These are phyloP conservation scores for Drosophila bunnanda DNA, from an alignment of 2,888 invertebrate genomes.

Conservation along the genomic window DNA sequence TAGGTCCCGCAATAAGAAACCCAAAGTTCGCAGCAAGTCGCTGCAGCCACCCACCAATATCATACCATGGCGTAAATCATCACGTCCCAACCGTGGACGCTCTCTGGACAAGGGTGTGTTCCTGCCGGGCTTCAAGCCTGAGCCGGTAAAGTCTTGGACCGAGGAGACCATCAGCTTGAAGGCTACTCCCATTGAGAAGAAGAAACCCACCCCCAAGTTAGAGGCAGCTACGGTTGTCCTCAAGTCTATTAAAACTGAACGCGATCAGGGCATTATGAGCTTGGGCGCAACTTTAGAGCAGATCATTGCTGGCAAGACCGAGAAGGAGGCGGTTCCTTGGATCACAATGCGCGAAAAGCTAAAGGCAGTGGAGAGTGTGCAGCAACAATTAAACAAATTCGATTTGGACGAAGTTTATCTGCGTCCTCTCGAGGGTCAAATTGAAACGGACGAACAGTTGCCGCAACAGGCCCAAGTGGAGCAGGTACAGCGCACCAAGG, in stretches of 20 bases:
- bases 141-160: constrained; percentile 87
- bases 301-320: constrained; percentile 83
- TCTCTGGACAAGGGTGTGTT: constrained; percentile 85
- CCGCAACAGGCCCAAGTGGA: constrained; percentile 73
- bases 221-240: constrained; percentile 85
- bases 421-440: constrained; percentile 81
- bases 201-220: constrained; percentile 86
- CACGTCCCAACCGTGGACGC: constrained; percentile 83
- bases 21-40: constrained; percentile 83
- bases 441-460: constrained; percentile 67
- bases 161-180: constrained; percentile 88
- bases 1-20: constrained; percentile 81
- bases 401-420: constrained; percentile 85
- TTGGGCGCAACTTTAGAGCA: constrained; percentile 83
- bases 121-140: constrained; percentile 83
- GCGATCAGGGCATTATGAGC: constrained; percentile 83
- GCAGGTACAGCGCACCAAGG: constrained; percentile 84
- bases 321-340: constrained; percentile 84
- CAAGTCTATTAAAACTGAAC: constrained; percentile 86
- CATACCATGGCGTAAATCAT: constrained; percentile 84
- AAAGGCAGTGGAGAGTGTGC: constrained; percentile 83
- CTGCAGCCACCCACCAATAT: constrained; percentile 83
- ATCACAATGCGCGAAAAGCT: constrained; percentile 83
- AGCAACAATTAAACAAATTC: constrained; percentile 83
- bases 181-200: constrained; percentile 86